Base-by-base conservation (phyloP, 1,140 invertebrate species). In the Pseudomyrmex gracilis region DNA sequence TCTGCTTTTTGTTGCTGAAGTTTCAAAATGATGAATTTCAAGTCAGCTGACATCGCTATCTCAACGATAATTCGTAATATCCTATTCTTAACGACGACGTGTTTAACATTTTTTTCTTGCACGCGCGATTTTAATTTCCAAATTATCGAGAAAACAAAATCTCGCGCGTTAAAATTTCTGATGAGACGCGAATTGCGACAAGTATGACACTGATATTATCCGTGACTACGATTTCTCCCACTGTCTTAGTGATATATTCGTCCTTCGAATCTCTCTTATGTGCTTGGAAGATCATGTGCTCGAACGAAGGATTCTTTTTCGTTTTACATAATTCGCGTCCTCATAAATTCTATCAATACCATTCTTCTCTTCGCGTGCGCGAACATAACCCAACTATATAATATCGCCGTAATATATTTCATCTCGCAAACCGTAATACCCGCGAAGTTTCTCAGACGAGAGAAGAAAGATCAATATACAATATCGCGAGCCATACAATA, bases 1-100 rank as follows among this genome's bases (percentile, higher is more conserved):
- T 76, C 45, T n/a, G n/a, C 47, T 76, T 76, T 76, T 76, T 76
- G 15, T 43, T 51, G 15, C 53, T n/a, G 24, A 20, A 51, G 47
- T 53, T 64, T 76, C n/a, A 45, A 63, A 63, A 34, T 12, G n/a
- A 2, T n/a, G 22, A 63, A 63, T 60, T 47, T 24, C 9, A 22
- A 61, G 47, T 24, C 34, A n/a, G 24, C 64, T 20, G 60, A 64
- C 51, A 76, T 73, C 13, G 71, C 13, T 43, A 13, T 53, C 53
- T 76, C 22, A 17, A 47, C 43, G 43, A 60, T 64, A 49, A 34
- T 34, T 34, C 47, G 24, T n/a, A 22, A 43, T 73, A 34, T 73
- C 43, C 55, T 17, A 60, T 12, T 34, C 22, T 55, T 10, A 43
- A 24, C n/a, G 20, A 34, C 34, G 34, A 34, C 7, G 34, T 7